Percentiles rank a stretch among this genome's conserved stretches.
Evolutionary conservation across 2,888 invertebrate species (phyloP).

Genomic region (Ctena decussata): DNA sequence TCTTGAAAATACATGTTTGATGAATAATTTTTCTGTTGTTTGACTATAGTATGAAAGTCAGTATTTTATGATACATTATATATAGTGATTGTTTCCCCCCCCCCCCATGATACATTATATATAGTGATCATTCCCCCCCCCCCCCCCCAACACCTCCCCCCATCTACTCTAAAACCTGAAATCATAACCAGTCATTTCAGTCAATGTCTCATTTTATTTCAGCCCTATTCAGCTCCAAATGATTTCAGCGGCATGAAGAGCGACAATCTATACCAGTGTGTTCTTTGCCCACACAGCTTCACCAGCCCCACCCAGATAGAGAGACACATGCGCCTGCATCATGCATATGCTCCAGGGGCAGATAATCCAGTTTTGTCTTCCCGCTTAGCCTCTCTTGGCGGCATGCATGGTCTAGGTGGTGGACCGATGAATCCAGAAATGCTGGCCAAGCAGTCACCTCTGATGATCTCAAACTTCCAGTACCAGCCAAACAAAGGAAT

Average conservation of each 20-base stretch:
- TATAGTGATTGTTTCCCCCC: no score
- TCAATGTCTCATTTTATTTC: no score
- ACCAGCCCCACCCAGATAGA: constrained; percentile 57
- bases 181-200: no score
- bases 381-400: constrained; percentile 35
- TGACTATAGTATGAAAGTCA: no score
- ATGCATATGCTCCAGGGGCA: constrained; percentile 37
- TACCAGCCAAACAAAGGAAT: constrained; percentile 23
- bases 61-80: no score
- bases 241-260: not conserved
- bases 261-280: constrained; percentile 61
- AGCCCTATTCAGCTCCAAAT: not conserved
- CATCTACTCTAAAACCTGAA: no score
- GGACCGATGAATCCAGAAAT: constrained; percentile 38
- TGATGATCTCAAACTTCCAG: constrained; percentile 26
- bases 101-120: no score
- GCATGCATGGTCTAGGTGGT: constrained; percentile 28
- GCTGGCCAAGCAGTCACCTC: not conserved
- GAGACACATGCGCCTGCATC: constrained; percentile 61
- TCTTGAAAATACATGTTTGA: no score
- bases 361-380: constrained; percentile 37
- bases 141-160: no score
- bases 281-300: constrained; percentile 74
- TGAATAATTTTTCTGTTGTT: no score
- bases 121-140: no score